Percentiles rank a stretch among this genome's conserved stretches.
These are phyloP conservation scores for Dipodomys spectabilis DNA, from an alignment of 2,113 vertebrate genomes.

Conservation along the genomic window DNA sequence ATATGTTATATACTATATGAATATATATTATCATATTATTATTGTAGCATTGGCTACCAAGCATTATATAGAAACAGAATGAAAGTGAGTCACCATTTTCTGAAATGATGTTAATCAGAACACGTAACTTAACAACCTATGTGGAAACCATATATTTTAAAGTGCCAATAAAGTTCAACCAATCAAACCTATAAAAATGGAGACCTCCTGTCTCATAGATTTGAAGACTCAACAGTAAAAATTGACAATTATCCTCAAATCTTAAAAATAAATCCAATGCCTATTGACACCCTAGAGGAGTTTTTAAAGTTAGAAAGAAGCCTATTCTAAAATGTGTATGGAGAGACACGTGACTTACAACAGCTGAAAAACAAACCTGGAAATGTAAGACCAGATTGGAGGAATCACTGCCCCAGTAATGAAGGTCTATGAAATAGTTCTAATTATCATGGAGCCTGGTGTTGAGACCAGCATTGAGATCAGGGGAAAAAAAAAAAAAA, in stretches of 20 bases:
- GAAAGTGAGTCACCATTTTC: background rate
- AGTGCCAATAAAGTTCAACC: background rate
- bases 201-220: background rate
- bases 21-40: no score
- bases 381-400: background rate
- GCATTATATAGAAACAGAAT: background rate
- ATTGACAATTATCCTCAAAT: background rate
- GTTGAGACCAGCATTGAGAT: rapidly evolving
- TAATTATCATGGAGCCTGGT: rapidly evolving
- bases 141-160: no score
- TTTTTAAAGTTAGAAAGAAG: background rate
- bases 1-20: no score
- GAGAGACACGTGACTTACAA: background rate
- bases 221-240: background rate
- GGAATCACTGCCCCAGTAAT: background rate
- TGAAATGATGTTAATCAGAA: background rate
- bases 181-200: background rate
- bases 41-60: background rate
- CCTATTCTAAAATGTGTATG: background rate
- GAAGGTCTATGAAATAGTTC: rapidly evolving
- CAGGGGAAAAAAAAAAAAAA: no score
- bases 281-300: background rate
- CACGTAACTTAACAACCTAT: background rate
- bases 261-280: no score
- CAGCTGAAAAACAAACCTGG: background rate